Evolutionary conservation across 2,113 vertebrate species (phyloP).

Genomic region (Lasiurus cinereus): DNA sequence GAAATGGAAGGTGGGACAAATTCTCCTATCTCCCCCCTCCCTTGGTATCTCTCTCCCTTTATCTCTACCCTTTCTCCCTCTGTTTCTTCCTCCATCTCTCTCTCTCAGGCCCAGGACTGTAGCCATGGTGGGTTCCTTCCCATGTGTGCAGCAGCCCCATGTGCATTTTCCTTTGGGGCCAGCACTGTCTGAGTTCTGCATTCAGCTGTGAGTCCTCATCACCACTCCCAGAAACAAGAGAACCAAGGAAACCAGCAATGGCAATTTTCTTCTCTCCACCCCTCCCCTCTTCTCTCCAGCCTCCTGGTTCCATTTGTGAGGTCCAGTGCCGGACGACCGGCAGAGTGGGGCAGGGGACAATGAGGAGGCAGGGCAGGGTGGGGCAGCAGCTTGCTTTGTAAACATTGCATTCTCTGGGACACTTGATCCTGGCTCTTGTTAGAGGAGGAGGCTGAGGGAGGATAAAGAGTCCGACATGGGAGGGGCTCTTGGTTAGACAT

Average conservation of each 20-base stretch:
- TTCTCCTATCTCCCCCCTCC: background rate
- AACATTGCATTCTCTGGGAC: no score
- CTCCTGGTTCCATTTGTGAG: background rate
- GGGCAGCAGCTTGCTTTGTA: background rate
- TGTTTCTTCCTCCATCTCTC: background rate
- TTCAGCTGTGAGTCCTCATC: constrained; percentile 84
- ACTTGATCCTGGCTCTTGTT: background rate
- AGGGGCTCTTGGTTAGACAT: background rate
- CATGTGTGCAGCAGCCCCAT: accelerated
- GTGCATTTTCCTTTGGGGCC: background rate
- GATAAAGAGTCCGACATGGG: background rate
- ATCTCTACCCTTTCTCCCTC: background rate
- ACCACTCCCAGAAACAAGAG: constrained; percentile 81
- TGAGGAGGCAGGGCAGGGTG: background rate
- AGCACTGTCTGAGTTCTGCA: background rate
- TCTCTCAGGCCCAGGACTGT: constrained; percentile 24
- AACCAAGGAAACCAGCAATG: constrained; percentile 83
- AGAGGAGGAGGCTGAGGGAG: background rate
- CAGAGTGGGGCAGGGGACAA: background rate
- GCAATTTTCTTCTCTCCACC: no score
- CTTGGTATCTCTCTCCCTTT: background rate
- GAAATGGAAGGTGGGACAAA: accelerated
- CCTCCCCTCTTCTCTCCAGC: background rate
- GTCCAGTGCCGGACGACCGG: background rate
- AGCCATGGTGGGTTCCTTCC: no score